Evolutionary conservation across 1,140 invertebrate genomes (phyloP), one percentile per base, ranked within the genome.

Genomic region (Ladona fulva): DNA sequence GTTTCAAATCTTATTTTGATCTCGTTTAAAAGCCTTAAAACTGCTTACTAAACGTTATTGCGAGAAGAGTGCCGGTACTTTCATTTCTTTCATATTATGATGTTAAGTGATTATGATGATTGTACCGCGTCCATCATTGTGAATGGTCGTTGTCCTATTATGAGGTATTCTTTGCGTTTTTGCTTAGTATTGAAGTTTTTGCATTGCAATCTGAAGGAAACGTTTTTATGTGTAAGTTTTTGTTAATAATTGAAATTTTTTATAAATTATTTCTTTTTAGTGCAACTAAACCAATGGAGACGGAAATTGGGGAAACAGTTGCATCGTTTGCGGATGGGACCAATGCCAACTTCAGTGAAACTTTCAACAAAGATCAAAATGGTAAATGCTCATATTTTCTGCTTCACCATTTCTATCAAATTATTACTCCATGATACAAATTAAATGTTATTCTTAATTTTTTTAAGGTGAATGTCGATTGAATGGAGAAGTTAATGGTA

Each of bases 241-340:
- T 8, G 8, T 37, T n/a, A n/a, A 19, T 52, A 52, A 52, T 52
- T 19, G 19, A 11, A 52, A 52, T 52, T 52, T 12, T 66, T 66
- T 66, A 1, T 66, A 3, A 66, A 66, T 19, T 37, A 37, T 5
- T 37, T 5, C 29, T 37, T 52, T 52, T 52, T 22, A 66, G 52
- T 66, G 52, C 52, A 66, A 66, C 52, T 66, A 66, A 66, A 66
- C 52, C 52, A 66, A 66, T 66, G 52, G 52, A 66, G 52, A 22
- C 52, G n/a, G 52, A 66, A 66, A 12, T 66, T 66, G 52, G 12
- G 14, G 52, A 66, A 12, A 22, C 52, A 66, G 16, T 66, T 66
- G 52, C 52, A 66, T 66, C 52, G 52, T 66, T 66, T 66, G 14
- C 12, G 52, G 52, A 66, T 66, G 52, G 52, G 52, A 66, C 52